These are phyloP conservation scores for Lasioglossum zephyrum DNA, from an alignment of 2,888 invertebrate species.

Conservation along the genomic window DNA sequence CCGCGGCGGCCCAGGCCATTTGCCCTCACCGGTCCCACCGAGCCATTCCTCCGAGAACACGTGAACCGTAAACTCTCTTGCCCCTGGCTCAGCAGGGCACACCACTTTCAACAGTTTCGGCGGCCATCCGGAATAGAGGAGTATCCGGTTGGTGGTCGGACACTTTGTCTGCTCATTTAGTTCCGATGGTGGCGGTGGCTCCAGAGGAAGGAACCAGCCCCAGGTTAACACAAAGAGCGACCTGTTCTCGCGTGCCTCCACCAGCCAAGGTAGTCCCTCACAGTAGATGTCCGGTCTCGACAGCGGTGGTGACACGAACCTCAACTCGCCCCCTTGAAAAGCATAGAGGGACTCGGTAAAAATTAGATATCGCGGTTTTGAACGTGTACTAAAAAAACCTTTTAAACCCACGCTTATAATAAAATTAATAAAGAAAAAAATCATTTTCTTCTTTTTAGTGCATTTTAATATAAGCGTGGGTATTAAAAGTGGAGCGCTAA, in stretches of 20 bases:
- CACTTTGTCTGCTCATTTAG: slow-evolving; percentile 85
- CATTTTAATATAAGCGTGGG: no score
- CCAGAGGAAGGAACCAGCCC: slow-evolving; percentile 90
- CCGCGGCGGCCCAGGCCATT: slow-evolving; percentile 82
- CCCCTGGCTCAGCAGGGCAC: slow-evolving; percentile 90
- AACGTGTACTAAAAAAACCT: no score
- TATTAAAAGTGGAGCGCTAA: no score
- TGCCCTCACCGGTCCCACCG: slow-evolving; percentile 80
- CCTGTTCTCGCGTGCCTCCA: slow-evolving; percentile 91
- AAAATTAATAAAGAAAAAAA: no score
- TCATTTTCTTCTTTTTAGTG: no score
- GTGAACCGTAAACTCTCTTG: slow-evolving; percentile 89
- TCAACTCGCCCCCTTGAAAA: slow-evolving; percentile 87
- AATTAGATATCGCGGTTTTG: no score
- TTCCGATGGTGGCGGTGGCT: slow-evolving; percentile 85
- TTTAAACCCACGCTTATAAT: no score
- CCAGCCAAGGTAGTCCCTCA: slow-evolving; percentile 91
- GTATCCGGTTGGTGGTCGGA: slow-evolving; percentile 91
- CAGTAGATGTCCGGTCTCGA: slow-evolving; percentile 88
- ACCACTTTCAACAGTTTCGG: slow-evolving; percentile 86
- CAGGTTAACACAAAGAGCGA: slow-evolving; percentile 93
- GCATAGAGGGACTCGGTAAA: background rate
- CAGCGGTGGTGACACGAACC: slow-evolving; percentile 87
- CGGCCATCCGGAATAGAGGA: slow-evolving; percentile 92
- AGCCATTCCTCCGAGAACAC: slow-evolving; percentile 93